Evolutionary conservation across 1,140 invertebrate genomes (phyloP).

Genomic region (Ditylenchus dipsaci): DNA sequence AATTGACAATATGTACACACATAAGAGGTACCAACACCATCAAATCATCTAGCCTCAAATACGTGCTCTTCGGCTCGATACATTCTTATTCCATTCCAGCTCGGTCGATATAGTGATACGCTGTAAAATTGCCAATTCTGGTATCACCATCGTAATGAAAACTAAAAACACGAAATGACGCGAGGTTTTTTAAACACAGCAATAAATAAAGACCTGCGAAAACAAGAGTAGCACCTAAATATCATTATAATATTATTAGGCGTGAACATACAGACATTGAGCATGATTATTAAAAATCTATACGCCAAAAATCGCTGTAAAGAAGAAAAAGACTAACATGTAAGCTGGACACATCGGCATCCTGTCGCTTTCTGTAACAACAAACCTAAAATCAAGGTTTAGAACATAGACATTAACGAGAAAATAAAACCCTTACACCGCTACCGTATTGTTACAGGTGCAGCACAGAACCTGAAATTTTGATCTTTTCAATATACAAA

Average conservation of each 20-base stretch:
- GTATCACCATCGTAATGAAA: conserved; percentile 44
- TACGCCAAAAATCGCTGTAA: too few relatives aligned
- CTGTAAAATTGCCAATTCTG: conserved; percentile 45
- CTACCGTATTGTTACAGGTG: conserved; percentile 32
- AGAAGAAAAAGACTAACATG: conserved; percentile 26
- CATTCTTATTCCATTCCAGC: conserved; percentile 38
- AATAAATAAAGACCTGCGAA: conserved; percentile 3
- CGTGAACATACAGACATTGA: too few relatives aligned
- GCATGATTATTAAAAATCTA: too few relatives aligned
- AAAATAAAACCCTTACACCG: conserved; percentile 33
- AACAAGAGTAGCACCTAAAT: conserved; percentile 34
- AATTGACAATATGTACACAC: too few relatives aligned
- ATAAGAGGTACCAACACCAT: too few relatives aligned
- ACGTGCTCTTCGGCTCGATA: background rate
- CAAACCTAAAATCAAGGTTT: conserved; percentile 39
- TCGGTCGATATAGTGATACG: conserved; percentile 48
- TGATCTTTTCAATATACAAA: too few relatives aligned
- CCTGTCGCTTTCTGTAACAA: conserved; percentile 52
- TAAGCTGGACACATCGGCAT: conserved; percentile 41
- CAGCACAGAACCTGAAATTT: conserved; percentile 22
- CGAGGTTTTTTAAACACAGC: too few relatives aligned
- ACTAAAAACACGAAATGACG: background rate
- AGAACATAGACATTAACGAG: background rate
- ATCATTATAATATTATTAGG: too few relatives aligned
- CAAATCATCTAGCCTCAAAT: too few relatives aligned